Evolutionary conservation across 2,113 vertebrate genomes (phyloP).

Genomic region (Centropristis striata): DNA sequence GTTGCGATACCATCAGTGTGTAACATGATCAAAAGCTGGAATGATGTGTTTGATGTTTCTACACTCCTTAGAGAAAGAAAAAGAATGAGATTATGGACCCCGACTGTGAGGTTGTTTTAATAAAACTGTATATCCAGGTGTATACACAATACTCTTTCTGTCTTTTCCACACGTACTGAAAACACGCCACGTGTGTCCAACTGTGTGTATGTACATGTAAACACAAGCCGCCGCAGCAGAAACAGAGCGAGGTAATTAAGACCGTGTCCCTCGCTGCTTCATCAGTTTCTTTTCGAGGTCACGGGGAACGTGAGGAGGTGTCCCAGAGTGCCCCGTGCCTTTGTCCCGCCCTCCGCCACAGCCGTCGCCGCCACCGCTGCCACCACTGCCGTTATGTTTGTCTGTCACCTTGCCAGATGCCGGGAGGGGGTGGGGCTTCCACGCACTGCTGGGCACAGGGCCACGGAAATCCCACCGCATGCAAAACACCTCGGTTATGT

Average conservation of each 20-base stretch:
- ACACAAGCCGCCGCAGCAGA: slow-evolving; percentile 9
- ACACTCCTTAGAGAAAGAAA: slow-evolving; percentile 17
- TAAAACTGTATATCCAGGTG: slow-evolving; percentile 60
- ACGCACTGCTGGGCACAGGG: slow-evolving; percentile 35
- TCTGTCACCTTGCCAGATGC: slow-evolving; percentile 72
- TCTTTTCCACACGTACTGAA: background rate
- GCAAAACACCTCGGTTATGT: slow-evolving; percentile 49
- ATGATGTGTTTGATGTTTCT: slow-evolving; percentile 61
- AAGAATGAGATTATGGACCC: slow-evolving; percentile 26
- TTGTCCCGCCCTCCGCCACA: background rate
- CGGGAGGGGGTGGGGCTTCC: slow-evolving; percentile 30
- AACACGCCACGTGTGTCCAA: background rate
- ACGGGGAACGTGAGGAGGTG: slow-evolving; percentile 33
- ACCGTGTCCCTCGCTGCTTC: slow-evolving; percentile 10
- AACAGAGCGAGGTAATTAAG: slow-evolving; percentile 59
- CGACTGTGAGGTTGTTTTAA: slow-evolving; percentile 37
- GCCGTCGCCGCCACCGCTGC: background rate
- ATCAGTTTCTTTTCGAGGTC: slow-evolving; percentile 48
- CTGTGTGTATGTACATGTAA: slow-evolving; percentile 23
- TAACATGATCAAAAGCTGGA: slow-evolving; percentile 65
- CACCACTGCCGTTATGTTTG: slow-evolving; percentile 4
- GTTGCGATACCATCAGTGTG: slow-evolving; percentile 26
- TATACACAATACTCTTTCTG: slow-evolving; percentile 10
- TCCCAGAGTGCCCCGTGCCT: slow-evolving; percentile 26
- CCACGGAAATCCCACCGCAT: slow-evolving; percentile 60